phyloP scores from a whole-genome alignment of 2,113 vertebrate genomes.

The Mustelus asterias region DNA sequence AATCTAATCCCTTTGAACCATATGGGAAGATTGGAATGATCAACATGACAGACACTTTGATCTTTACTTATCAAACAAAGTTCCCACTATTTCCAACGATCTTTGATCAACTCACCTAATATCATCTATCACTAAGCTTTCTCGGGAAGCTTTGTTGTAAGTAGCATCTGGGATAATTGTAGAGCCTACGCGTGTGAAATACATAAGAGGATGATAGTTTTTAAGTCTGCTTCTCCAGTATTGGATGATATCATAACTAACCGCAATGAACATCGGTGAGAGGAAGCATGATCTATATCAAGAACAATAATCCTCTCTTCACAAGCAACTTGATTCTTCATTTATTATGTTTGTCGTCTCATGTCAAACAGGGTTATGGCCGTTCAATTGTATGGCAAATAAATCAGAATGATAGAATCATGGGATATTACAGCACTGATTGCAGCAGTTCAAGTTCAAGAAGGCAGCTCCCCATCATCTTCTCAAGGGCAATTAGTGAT shows the following conservation, averaged over 20 bases:
- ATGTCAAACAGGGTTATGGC: not conserved
- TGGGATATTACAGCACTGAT: not conserved
- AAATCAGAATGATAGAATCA: not conserved
- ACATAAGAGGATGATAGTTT: not conserved
- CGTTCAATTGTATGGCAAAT: not conserved
- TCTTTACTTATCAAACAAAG: constrained; percentile 25
- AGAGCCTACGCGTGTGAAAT: not conserved
- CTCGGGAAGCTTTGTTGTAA: not conserved
- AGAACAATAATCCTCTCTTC: not conserved
- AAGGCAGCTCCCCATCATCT: too few species aligned
- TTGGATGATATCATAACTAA: not conserved
- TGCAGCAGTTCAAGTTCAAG: too few species aligned
- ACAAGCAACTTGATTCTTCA: not conserved
- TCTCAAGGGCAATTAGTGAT: too few species aligned
- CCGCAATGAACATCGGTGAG: not conserved
- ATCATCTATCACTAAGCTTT: not conserved
- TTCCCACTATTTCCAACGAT: not conserved
- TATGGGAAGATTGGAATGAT: not conserved
- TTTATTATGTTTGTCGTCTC: not conserved
- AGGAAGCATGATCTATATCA: not conserved
- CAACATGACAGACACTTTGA: not conserved
- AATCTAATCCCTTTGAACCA: not conserved
- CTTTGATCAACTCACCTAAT: not conserved
- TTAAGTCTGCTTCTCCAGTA: not conserved
- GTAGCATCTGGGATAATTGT: not conserved